phyloP scores from a whole-genome alignment of 2,113 vertebrate genomes.

The Cromileptes altivelis region DNA sequence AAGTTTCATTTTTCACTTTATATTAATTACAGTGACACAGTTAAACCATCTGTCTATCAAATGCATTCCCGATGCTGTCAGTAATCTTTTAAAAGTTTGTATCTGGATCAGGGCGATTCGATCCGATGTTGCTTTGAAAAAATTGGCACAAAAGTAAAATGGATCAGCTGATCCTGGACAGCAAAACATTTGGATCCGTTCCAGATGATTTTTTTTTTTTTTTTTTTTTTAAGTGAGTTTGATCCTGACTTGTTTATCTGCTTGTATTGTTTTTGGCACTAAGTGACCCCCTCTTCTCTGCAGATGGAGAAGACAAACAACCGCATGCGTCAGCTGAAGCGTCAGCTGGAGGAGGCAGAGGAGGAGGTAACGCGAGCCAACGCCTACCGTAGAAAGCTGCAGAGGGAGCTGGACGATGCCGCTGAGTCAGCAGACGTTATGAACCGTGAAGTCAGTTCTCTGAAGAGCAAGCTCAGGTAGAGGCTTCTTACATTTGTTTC shows the following conservation, averaged over 20 bases:
- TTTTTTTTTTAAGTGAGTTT: not conserved
- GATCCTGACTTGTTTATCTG: not conserved
- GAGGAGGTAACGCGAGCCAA: slow-evolving; percentile 90
- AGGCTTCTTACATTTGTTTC: not conserved
- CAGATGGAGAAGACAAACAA: slow-evolving; percentile 88
- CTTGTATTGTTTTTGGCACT: not conserved
- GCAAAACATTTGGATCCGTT: too few relatives aligned
- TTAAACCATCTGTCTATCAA: too few relatives aligned
- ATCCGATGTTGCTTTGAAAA: too few relatives aligned
- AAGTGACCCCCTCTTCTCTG: not conserved
- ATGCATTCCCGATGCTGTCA: too few relatives aligned
- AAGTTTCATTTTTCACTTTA: too few relatives aligned
- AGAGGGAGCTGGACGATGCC: slow-evolving; percentile 91
- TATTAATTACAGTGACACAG: too few relatives aligned
- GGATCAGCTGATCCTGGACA: too few relatives aligned
- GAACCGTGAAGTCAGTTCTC: slow-evolving; percentile 89
- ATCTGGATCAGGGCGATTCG: too few relatives aligned
- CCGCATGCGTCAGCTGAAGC: slow-evolving; percentile 90
- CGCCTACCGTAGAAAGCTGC: slow-evolving; percentile 87
- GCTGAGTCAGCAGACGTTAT: slow-evolving; percentile 85
- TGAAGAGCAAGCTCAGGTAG: slow-evolving; percentile 90
- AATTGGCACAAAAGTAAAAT: too few relatives aligned
- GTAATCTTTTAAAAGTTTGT: too few relatives aligned
- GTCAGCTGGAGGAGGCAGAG: slow-evolving; percentile 91
- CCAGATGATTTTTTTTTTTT: too few relatives aligned